Evolutionary conservation across 2,113 vertebrate species (phyloP), one percentile per base, ranked within the genome.

Genomic region (Hippoglossus stenolepis): DNA sequence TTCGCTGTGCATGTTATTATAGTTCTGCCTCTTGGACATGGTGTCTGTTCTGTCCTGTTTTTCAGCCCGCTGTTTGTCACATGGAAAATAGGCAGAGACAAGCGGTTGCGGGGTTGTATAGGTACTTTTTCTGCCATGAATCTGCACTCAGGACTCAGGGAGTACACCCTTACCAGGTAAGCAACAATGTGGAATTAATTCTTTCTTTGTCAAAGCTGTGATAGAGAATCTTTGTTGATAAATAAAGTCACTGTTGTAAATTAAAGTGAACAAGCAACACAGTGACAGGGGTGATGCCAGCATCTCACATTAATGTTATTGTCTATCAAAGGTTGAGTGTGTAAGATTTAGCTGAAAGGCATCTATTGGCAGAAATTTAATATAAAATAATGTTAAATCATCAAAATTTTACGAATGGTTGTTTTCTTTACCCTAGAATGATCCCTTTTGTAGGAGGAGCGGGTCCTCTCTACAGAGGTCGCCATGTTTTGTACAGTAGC

Each of bases 111-210:
- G 94, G 98, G 98, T 95, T 99, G 98, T 96, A 99, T 99, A 97
- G 98, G 98, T 97, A 99, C 98, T 94, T 99, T 99, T 98, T 99
- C 98, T 85, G 98, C 98, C 97, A 99, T 99, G 98, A 99, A 98
- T 95, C 97, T 99, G 96, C 98, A 99, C 95, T 99, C 98, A 97
- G 98, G 98, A 97, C 98, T 99, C 98, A 99, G 98, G 98, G 98
- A 99, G 96, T 99, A 99, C 97, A 99, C 98, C 93, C 98, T 99
- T 96, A 99, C 98, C 96, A 99, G 98, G 98, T 99, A 94, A 96
- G 93, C 31, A 79, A 54, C 24, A 2, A 11, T 13, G 11, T 53
- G 15, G 31, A 49, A 35, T 8, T n/a, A 11, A 3, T 49, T 54
- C 47, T 79, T 21, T 2, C 7, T 54, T 10, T 61, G 35, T 58